phyloP scores from a whole-genome alignment of 2,888 invertebrate genomes.

The Siphlonurus alternatus region DNA sequence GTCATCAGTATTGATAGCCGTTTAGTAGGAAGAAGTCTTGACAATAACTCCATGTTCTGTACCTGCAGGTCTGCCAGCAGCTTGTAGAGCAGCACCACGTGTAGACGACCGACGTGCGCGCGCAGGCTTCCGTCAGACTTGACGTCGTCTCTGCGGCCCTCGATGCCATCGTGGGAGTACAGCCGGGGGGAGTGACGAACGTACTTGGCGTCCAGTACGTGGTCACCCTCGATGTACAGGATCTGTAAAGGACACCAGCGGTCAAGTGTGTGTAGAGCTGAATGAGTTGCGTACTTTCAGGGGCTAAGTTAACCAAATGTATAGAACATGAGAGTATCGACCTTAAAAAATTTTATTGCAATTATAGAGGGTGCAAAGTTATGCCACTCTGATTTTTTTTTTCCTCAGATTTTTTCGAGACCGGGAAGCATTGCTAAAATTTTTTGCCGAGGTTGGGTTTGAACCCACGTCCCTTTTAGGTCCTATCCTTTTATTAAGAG shows the following conservation, averaged over 20 bases:
- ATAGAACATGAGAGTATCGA: not conserved
- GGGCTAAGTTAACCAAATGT: not conserved
- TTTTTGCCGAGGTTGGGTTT: too few relatives aligned
- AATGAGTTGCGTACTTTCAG: too few relatives aligned
- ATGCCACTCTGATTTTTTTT: too few relatives aligned
- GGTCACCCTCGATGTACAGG: conserved; percentile 61
- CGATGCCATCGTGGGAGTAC: conserved; percentile 32
- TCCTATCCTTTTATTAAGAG: too few relatives aligned
- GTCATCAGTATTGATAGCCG: too few relatives aligned
- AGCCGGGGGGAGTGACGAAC: conserved; percentile 45
- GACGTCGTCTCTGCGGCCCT: conserved; percentile 30
- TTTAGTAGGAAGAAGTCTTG: too few relatives aligned
- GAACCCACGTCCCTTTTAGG: too few relatives aligned
- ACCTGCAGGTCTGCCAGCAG: conserved; percentile 48
- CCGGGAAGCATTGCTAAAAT: too few relatives aligned
- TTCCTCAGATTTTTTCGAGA: too few relatives aligned
- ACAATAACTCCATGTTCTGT: too few relatives aligned
- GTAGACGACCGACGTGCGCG: conserved; percentile 50
- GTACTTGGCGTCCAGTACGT: conserved; percentile 61
- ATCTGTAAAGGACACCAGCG: conserved; percentile 43
- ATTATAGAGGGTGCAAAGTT: too few relatives aligned
- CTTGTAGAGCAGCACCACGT: conserved; percentile 49
- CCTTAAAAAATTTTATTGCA: not conserved
- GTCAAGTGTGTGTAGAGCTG: conserved; percentile 12
- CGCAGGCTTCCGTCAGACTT: conserved; percentile 53